A percentile compares a stretch with the other conserved stretches of the same genome.
These are phyloP conservation scores for Monomorium pharaonis DNA, from an alignment of 1,140 invertebrate genomes.

Conservation along the genomic window DNA sequence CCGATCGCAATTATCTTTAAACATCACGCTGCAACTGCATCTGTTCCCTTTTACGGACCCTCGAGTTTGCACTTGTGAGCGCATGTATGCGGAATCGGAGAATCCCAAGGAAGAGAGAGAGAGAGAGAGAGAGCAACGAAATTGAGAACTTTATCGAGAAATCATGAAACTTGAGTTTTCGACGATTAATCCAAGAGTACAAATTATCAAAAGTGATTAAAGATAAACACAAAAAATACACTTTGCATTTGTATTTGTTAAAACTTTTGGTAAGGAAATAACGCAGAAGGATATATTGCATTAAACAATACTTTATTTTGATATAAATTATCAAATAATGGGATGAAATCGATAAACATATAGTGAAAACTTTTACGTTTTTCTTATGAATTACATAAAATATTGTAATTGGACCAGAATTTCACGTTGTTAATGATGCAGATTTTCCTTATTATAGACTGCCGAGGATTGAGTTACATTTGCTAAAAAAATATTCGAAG, in stretches of 20 bases:
- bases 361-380: background rate
- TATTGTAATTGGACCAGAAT: background rate
- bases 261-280: background rate
- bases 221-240: background rate
- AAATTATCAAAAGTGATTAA: slow-evolving; percentile 41
- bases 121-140: background rate
- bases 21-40: slow-evolving; percentile 57
- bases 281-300: background rate
- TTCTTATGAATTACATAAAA: background rate
- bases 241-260: background rate
- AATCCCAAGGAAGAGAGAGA: slow-evolving; percentile 1
- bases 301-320: background rate
- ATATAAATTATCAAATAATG: background rate
- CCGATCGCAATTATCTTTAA: slow-evolving; percentile 71
- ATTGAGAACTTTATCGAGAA: slow-evolving; percentile 49
- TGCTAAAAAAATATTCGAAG: background rate
- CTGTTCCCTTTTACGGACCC: slow-evolving; percentile 57
- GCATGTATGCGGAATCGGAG: slow-evolving; percentile 7
- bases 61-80: background rate
- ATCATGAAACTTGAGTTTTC: slow-evolving; percentile 51
- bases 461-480: background rate
- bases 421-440: background rate
- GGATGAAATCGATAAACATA: background rate
- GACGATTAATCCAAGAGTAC: slow-evolving; percentile 62
- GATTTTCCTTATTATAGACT: background rate